Percentiles rank a stretch among this genome's conserved stretches.
Conservation (phyloP, 2,888 invertebrate genomes). For the Orthonevra nobilis region DNA sequence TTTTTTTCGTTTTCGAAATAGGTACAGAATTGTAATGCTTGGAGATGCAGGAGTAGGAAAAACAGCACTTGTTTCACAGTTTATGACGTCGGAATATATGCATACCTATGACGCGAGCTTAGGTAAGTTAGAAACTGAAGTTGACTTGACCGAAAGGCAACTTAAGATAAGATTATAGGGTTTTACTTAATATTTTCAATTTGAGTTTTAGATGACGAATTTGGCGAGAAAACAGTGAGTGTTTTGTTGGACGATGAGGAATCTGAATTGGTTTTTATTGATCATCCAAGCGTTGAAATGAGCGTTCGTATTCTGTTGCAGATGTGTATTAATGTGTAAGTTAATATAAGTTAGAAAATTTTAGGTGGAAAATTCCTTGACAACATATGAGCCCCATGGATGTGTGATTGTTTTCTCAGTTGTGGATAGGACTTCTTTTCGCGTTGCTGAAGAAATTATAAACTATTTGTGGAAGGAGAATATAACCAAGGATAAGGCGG, state of each 20-base stretch:
- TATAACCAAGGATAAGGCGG: conserved; percentile 90
- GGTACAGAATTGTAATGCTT: conserved; percentile 90
- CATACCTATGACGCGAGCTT: conserved; percentile 95
- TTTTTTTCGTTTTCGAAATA: conserved; percentile 77
- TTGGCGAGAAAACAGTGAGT: conserved; percentile 94
- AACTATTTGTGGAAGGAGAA: conserved; percentile 92
- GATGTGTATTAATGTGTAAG: no score
- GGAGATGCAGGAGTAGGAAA: conserved; percentile 94
- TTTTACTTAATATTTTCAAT: conserved; percentile 79
- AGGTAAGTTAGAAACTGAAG: conserved; percentile 82
- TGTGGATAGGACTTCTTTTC: conserved; percentile 91
- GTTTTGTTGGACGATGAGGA: conserved; percentile 93
- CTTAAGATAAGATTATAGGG: conserved; percentile 35
- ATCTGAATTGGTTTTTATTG: conserved; percentile 93
- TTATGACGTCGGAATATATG: conserved; percentile 97
- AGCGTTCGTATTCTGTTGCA: conserved; percentile 93
- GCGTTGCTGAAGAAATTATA: conserved; percentile 90
- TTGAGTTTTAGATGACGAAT: conserved; percentile 91
- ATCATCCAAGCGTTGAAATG: conserved; percentile 94
- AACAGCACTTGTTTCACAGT: conserved; percentile 93
- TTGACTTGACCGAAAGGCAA: not conserved
- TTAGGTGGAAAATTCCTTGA: conserved; percentile 92
- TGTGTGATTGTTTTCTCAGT: conserved; percentile 96
- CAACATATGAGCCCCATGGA: conserved; percentile 95
- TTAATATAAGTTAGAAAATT: no score